These are phyloP conservation scores for Zaprionus davidi DNA, from an alignment of 1,140 invertebrate genomes.

Conservation along the genomic window DNA sequence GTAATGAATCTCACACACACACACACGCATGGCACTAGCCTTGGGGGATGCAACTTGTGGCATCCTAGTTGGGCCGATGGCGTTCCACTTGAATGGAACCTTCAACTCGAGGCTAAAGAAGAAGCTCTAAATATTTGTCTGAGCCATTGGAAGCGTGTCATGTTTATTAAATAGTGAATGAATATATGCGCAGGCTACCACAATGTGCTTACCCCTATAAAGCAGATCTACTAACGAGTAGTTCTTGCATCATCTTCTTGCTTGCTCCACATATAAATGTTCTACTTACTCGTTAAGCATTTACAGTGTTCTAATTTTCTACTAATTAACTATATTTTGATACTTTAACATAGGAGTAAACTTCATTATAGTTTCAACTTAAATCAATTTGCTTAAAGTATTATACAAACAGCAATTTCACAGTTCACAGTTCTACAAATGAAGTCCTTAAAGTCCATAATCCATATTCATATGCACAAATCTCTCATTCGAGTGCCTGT, in stretches of 20 bases:
- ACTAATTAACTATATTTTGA: too few relatives aligned
- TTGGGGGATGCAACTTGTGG: conserved; percentile 33
- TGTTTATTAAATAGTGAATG: conserved; percentile 11
- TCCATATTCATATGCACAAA: too few relatives aligned
- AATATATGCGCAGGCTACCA: background rate
- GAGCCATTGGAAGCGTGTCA: conserved; percentile 6
- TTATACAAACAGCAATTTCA: too few relatives aligned
- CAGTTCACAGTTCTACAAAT: background rate
- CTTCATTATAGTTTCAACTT: too few relatives aligned
- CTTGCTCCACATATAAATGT: too few relatives aligned
- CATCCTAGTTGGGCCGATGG: background rate
- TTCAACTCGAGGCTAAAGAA: conserved; percentile 12
- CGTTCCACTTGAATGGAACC: conserved; percentile 15
- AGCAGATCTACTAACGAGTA: background rate
- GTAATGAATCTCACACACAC: conserved; percentile 40
- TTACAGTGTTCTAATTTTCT: too few relatives aligned
- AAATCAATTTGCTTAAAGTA: too few relatives aligned
- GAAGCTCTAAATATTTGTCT: conserved; percentile 9
- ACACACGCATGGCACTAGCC: conserved; percentile 5
- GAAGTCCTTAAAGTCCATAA: background rate
- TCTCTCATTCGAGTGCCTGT: background rate
- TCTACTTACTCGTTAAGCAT: too few relatives aligned
- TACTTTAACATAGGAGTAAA: too few relatives aligned
- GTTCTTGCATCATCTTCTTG: too few relatives aligned
- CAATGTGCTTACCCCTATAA: background rate